phyloP scores from a whole-genome alignment of 2,113 vertebrate species.

The Callaeas wilsoni region DNA sequence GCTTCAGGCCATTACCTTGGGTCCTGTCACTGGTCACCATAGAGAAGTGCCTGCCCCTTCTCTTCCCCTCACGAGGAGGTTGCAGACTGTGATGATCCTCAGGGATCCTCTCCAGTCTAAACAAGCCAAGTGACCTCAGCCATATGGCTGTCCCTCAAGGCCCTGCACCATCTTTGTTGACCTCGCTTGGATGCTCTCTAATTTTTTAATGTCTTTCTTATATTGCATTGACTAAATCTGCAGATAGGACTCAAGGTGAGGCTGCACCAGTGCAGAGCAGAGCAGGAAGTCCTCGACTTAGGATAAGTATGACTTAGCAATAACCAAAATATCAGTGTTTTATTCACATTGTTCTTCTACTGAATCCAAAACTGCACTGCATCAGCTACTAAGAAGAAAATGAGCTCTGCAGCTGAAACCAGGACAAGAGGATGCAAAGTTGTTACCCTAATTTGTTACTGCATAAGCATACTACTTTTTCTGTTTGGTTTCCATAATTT shows the following conservation, averaged over 20 bases:
- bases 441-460: background rate
- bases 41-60: background rate
- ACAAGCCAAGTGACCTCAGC: background rate
- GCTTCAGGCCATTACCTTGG: background rate
- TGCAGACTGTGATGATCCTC: background rate
- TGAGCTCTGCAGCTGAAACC: background rate
- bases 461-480: background rate
- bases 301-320: background rate
- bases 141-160: background rate
- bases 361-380: background rate
- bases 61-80: background rate
- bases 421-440: background rate
- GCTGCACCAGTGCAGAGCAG: background rate
- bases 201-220: background rate
- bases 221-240: background rate
- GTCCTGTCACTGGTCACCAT: background rate
- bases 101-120: background rate
- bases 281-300: background rate
- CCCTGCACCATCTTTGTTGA: background rate
- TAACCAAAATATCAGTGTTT: background rate
- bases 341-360: background rate
- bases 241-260: background rate
- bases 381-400: background rate
- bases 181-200: background rate
- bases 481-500: background rate